Percentiles rank a stretch among this genome's conserved stretches.
phyloP scores from a whole-genome alignment of 2,888 invertebrate species.

The Calameuta idolon region DNA sequence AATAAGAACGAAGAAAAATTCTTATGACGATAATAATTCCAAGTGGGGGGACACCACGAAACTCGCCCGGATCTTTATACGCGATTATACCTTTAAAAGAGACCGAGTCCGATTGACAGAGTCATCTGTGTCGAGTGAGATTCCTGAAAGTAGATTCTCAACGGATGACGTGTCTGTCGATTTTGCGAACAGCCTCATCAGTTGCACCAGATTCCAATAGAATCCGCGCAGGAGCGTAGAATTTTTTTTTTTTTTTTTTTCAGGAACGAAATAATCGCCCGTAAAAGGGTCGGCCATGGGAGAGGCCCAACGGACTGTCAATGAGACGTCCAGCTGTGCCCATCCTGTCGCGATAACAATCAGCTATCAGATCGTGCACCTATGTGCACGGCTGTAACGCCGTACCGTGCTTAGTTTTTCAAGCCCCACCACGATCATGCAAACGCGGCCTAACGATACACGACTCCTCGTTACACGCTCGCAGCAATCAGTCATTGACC shows the following conservation, averaged over 20 bases:
- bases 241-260: neutral
- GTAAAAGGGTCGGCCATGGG: slow-evolving; percentile 1
- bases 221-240: neutral
- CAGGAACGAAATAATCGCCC: neutral
- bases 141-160: neutral
- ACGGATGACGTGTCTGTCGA: neutral
- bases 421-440: slow-evolving; percentile 1
- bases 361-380: slow-evolving; percentile 8
- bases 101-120: neutral
- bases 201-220: neutral
- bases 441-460: neutral
- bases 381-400: neutral
- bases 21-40: too few species aligned
- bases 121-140: neutral
- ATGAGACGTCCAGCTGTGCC: slow-evolving; percentile 55
- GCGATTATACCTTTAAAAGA: neutral
- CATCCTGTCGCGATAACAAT: slow-evolving; percentile 51
- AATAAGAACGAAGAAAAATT: too few species aligned
- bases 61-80: neutral
- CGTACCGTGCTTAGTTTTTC: neutral
- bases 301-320: slow-evolving; percentile 32
- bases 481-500: slow-evolving; percentile 28
- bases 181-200: neutral
- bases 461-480: slow-evolving; percentile 5
- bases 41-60: too few species aligned